Base-by-base conservation (phyloP, 1,140 invertebrate genomes). In the Batillaria attramentaria region DNA sequence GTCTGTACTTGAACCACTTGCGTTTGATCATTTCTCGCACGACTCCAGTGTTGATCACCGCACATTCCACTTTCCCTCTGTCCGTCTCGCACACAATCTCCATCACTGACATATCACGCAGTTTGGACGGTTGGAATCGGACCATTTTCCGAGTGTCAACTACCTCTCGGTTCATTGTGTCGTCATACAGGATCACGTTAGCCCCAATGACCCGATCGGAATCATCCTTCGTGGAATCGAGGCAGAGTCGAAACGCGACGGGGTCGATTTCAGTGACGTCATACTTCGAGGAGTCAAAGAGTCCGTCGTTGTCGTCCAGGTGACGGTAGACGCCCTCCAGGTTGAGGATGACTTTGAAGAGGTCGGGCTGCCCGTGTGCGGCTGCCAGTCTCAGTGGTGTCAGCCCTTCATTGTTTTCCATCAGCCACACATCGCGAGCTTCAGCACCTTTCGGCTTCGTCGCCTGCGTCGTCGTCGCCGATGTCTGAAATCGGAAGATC, bases 181-280 rank as follows among this genome's bases (percentile, higher is more conserved):
- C n/a, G n/a, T n/a, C n/a, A n/a, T n/a, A n/a, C n/a, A n/a, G n/a
- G n/a, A n/a, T n/a, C n/a, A n/a, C n/a, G n/a, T n/a, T n/a, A n/a
- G n/a, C n/a, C n/a, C n/a, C n/a, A n/a, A n/a, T n/a, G n/a, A n/a
- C n/a, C n/a, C n/a, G n/a, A n/a, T n/a, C n/a, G n/a, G n/a, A n/a
- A n/a, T n/a, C n/a, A n/a, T n/a, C n/a, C n/a, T n/a, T n/a, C n/a
- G n/a, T n/a, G n/a, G n/a, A n/a, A n/a, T n/a, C n/a, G n/a, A n/a
- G n/a, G n/a, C n/a, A n/a, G n/a, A n/a, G n/a, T n/a, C 69, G 72
- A 79, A 4, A 10, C n/a, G 72, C 72, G 28, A 83, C 72, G 8
- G 82, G 80, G 73, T 86, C 85, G 28, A 86, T 84, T 68, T 86
- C 85, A 39, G 84, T 85, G 43, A 86, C 80, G 73, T 86, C 85